Percentiles rank a stretch among this genome's conserved stretches.
Evolutionary conservation across 2,113 vertebrate genomes (phyloP).

Genomic region (Chaenogobius annularis): DNA sequence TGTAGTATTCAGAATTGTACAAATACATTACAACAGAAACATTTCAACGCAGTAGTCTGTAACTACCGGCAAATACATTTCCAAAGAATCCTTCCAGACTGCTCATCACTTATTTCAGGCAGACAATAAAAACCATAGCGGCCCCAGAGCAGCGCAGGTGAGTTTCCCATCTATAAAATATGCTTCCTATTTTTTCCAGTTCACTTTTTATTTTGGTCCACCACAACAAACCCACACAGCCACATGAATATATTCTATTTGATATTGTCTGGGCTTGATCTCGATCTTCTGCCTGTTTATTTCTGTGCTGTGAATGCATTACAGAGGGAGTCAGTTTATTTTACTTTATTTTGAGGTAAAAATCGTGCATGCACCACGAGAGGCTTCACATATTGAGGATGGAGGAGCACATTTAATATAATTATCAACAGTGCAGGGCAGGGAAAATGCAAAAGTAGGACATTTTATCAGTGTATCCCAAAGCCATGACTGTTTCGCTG

Average conservation of each 20-base stretch:
- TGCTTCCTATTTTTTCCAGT: slow-evolving; percentile 6
- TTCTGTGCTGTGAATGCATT: slow-evolving; percentile 65
- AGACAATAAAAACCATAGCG: slow-evolving; percentile 3
- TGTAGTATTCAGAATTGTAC: too few relatives aligned
- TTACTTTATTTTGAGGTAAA: slow-evolving; percentile 45
- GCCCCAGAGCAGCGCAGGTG: slow-evolving; percentile 14
- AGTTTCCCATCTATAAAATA: slow-evolving; percentile 42
- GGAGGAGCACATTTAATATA: slow-evolving; percentile 33
- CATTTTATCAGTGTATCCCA: slow-evolving; percentile 41
- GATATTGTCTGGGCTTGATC: slow-evolving; percentile 65
- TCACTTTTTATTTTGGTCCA: slow-evolving; percentile 11
- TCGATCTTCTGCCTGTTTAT: slow-evolving; percentile 57
- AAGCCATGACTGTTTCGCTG: slow-evolving; percentile 36
- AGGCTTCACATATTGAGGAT: slow-evolving; percentile 42
- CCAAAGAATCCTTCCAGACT: too few relatives aligned
- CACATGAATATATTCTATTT: slow-evolving; percentile 72
- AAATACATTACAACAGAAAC: too few relatives aligned
- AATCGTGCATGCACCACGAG: slow-evolving; percentile 9
- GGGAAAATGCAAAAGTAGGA: slow-evolving; percentile 46
- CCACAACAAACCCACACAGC: slow-evolving; percentile 38
- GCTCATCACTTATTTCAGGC: neutral
- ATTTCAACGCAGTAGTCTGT: too few relatives aligned
- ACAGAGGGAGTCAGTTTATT: slow-evolving; percentile 40
- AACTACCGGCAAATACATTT: too few relatives aligned
- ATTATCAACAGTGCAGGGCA: slow-evolving; percentile 29